phyloP scores from a whole-genome alignment of 2,888 invertebrate genomes.

The Phasia obesa region DNA sequence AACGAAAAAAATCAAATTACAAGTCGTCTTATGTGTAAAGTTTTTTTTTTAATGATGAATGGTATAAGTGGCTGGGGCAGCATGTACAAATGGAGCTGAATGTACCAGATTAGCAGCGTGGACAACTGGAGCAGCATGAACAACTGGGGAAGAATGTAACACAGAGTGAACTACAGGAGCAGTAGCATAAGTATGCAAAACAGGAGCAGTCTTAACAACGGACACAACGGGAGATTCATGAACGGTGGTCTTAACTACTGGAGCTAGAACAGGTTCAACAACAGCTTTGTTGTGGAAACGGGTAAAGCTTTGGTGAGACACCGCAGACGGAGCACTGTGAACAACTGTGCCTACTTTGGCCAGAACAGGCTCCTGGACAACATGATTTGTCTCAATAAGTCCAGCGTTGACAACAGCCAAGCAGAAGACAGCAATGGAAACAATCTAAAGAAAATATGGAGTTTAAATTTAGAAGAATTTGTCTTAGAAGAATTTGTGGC shows the following conservation, averaged over 20 bases:
- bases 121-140: neutral
- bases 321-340: constrained; percentile 78
- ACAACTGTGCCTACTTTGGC: constrained; percentile 76
- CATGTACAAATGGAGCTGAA: constrained; percentile 4
- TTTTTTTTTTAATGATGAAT: constrained; percentile 15
- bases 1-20: too few relatives aligned
- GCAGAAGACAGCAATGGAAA: constrained; percentile 73
- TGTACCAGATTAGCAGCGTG: neutral
- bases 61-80: constrained; percentile 1
- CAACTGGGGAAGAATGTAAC: neutral
- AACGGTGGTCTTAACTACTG: constrained; percentile 65
- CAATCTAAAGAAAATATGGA: constrained; percentile 55
- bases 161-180: constrained; percentile 51
- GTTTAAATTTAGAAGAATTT: neutral
- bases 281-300: constrained; percentile 83
- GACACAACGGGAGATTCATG: constrained; percentile 77
- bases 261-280: constrained; percentile 70
- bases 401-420: constrained; percentile 75
- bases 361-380: constrained; percentile 76
- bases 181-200: constrained; percentile 19
- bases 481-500: neutral
- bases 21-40: neutral
- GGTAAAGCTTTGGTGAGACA: constrained; percentile 84
- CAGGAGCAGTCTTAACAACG: constrained; percentile 40
- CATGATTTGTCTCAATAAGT: constrained; percentile 74